phyloP scores from a whole-genome alignment of 2,113 vertebrate species.

The Prochilodus magdalenae region DNA sequence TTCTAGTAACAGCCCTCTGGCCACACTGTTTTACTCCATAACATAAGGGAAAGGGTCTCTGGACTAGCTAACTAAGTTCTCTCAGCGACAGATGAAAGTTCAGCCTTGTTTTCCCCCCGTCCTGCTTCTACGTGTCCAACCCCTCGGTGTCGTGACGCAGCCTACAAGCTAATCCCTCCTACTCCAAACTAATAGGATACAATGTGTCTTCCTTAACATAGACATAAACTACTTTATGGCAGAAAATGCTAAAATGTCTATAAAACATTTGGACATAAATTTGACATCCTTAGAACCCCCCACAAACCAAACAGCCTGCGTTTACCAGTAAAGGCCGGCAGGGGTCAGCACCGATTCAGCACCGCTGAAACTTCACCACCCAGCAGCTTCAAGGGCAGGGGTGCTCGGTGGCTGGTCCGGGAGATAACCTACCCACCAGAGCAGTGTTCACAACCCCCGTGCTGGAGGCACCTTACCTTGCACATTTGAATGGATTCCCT shows the following conservation, averaged over 20 bases:
- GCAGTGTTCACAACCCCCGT: too few species aligned
- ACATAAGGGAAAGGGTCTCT: background rate
- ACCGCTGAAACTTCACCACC: background rate
- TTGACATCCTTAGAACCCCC: too few species aligned
- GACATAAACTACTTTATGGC: too few species aligned
- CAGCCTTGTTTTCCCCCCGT: background rate
- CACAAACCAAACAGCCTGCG: background rate
- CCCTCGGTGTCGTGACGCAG: background rate
- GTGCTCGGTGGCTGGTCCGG: too few species aligned
- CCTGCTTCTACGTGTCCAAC: background rate
- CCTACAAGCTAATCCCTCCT: background rate
- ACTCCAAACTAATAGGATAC: background rate
- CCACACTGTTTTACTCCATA: constrained; percentile 4
- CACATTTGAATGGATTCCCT: too few species aligned
- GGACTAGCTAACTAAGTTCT: background rate
- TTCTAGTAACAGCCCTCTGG: background rate
- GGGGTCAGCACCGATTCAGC: constrained; percentile 21
- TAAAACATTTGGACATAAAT: background rate
- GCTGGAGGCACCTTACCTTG: too few species aligned
- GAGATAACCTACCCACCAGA: too few species aligned
- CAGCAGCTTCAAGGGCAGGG: background rate
- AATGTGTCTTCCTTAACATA: background rate
- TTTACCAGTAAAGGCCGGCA: background rate
- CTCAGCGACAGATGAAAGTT: constrained; percentile 36
- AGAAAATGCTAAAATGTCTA: background rate